Evolutionary conservation across 2,888 invertebrate species (phyloP), one percentile per base, ranked within the genome.

Genomic region (Cistogaster globosa): DNA sequence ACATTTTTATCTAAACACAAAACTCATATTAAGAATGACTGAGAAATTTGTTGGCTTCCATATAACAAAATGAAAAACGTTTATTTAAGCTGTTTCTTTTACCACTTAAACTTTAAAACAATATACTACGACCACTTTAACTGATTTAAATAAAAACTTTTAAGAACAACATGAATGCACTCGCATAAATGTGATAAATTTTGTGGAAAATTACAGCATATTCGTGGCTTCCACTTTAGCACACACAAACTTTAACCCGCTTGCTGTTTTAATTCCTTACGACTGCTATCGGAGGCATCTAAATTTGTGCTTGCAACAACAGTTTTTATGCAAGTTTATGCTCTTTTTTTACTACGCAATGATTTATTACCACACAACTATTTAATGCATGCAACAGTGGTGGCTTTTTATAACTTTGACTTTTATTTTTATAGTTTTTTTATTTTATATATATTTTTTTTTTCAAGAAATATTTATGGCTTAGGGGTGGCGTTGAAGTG

Each of bases 331-430:
- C 53, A 77, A 69, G 45, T 42, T 63, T 60, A 75, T 51, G 53
- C 51, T 60, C 18, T 42, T 36, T 58, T 74, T 14, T 42, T 75
- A 65, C 55, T 71, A 79, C 78, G 69, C 78, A 78, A 76, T 82
- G 78, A 85, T 85, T 82, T 85, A 85, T 82, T 63, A 55, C 67
- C 45, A 38, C 65, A 58, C 53, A 18, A 60, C 71, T 83, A 60
- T 77, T 71, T 71, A 77, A 69, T 26, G 42, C 63, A 76, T 60
- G 79, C 72, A 53, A 18, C 68, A 68, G 53, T 78, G 62, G 78
- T 48, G 69, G 55, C 14, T 71, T 69, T 60, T 42, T 36, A 53
- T 69, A 58, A 53, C 60, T 60, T 32, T 68, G 53, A 11, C 58
- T 69, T 32, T 62, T 60, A 51, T 68, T 68, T 62, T 69, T 26